phyloP scores from a whole-genome alignment of 2,888 invertebrate genomes.

The Frankliniella intonsa region DNA sequence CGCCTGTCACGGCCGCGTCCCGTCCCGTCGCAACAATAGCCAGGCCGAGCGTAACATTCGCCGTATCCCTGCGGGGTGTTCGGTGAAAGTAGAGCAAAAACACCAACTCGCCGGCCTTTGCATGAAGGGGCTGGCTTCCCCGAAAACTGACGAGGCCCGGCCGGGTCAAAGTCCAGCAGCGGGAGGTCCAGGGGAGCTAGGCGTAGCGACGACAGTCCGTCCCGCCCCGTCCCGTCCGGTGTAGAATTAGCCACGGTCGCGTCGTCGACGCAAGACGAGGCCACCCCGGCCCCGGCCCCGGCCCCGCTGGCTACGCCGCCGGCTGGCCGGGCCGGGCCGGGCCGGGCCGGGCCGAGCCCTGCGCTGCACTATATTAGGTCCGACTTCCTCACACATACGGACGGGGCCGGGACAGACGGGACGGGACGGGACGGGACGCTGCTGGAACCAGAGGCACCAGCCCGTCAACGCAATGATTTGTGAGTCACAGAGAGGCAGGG shows the following conservation, averaged over 20 bases:
- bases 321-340: background rate
- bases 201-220: too few relatives aligned
- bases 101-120: background rate
- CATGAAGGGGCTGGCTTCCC: slow-evolving; percentile 8
- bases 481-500: background rate
- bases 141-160: slow-evolving; percentile 1
- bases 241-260: background rate
- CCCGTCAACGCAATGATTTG: slow-evolving; percentile 24
- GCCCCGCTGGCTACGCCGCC: background rate
- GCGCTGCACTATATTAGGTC: too few relatives aligned
- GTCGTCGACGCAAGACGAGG: background rate
- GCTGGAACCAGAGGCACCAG: slow-evolving; percentile 21
- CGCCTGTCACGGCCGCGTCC: background rate
- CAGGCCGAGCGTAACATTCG: background rate
- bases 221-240: too few relatives aligned
- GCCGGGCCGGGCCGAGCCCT: background rate
- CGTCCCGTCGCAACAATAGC: background rate
- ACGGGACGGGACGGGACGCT: background rate
- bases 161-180: background rate
- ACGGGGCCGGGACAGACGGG: background rate
- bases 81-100: slow-evolving; percentile 25
- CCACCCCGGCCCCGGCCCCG: background rate
- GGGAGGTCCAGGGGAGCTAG: background rate
- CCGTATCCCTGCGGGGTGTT: background rate
- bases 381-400: too few relatives aligned